These are phyloP conservation scores for Anabacerthia variegaticeps DNA, from an alignment of 2,797 vertebrate species.

Conservation along the genomic window DNA sequence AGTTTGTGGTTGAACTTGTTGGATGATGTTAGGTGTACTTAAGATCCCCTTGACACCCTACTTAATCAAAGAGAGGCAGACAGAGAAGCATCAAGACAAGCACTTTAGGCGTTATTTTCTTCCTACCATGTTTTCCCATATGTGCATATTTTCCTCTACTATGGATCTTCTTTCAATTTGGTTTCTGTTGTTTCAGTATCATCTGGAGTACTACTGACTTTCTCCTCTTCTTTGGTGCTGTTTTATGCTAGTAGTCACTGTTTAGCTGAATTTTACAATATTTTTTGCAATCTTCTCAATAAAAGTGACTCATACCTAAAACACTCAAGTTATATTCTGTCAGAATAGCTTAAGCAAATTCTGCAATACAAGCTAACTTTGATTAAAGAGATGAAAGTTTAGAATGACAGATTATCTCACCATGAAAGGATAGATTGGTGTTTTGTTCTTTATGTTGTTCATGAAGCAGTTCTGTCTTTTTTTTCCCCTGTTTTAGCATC, in stretches of 20 bases:
- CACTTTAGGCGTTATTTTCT: neutral
- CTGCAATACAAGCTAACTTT: neutral
- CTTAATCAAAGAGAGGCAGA: neutral
- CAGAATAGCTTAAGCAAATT: neutral
- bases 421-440: neutral
- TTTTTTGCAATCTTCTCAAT: neutral
- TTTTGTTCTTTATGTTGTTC: constrained; percentile 1
- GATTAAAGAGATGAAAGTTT: neutral
- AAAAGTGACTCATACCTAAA: neutral
- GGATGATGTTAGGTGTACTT: neutral
- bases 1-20: neutral
- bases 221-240: neutral
- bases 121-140: neutral
- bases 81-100: neutral
- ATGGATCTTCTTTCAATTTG: neutral
- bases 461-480: neutral
- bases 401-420: neutral
- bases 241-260: neutral
- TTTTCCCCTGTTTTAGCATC: constrained; percentile 80
- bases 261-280: neutral
- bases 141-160: neutral
- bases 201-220: neutral
- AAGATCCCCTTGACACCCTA: neutral
- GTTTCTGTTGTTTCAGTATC: neutral
- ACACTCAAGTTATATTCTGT: neutral